Base-by-base conservation (phyloP, 2,888 invertebrate genomes). In the Microctonus aethiopoides region DNA sequence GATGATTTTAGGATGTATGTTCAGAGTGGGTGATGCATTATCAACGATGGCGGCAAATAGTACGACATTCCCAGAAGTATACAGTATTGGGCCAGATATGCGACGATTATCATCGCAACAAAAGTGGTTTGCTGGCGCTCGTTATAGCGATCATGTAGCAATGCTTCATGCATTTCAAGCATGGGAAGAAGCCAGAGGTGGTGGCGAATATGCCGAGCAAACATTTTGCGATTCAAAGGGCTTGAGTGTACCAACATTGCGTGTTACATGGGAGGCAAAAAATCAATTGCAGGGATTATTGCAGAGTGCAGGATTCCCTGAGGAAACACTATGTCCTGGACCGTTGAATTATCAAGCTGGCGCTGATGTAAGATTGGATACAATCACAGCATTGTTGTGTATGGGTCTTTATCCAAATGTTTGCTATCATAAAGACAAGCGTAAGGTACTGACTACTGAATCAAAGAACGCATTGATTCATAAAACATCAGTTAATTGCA, bases 381-480 rank as follows among this genome's bases (percentile, higher is more conserved):
- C 94, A 69, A 92, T 97, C 0, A 92, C 95, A 74, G 94, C 95
- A 0, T 89, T 98, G 67, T 90, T 99, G 82, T 93, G 94, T 75
- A 92, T 95, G 89, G 99, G 98, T 0, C 89, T 98, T 0, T 99
- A 99, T 87, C 99, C 99, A 0, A 99, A 99, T 86, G 96, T 99
- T 2, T 98, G 98, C 82, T 93, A 91, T 82, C 96, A 98, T 85
- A 96, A 96, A 84, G 98, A 97, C 72, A 99, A 98, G 85, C 90
- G 99, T 70, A 97, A 97, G 88, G 95, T 99, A 0, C 88, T 98
- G 63, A 99, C 99, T 0, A 96, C 96, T 0, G 99, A 98, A 88
- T 95, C 96, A 67, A 97, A 96, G 84, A 92, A 95, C 0, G 99
- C 99, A 0, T 88, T 99, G 1, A 94, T 99, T 73, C 97, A 98